Conservation (phyloP, 2,113 vertebrate genomes). For the Arvicanthis niloticus region DNA sequence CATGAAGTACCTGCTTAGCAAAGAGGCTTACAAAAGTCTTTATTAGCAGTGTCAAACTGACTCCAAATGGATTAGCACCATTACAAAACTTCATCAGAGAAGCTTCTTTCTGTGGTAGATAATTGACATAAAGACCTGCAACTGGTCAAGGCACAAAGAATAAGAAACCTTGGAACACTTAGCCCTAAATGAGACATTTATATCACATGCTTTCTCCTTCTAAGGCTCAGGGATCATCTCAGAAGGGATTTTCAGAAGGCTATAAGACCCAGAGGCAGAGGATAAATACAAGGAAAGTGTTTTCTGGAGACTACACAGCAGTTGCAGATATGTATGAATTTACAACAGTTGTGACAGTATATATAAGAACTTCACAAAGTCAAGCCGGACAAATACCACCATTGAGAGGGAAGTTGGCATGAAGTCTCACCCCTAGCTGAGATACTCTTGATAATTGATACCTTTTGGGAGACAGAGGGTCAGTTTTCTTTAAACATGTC, state of each 20-base stretch:
- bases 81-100: not conserved
- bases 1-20: too few species aligned
- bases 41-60: not conserved
- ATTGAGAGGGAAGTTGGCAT: not conserved
- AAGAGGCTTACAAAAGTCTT: not conserved
- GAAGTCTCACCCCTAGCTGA: not conserved
- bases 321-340: not conserved
- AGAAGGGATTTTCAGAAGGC: not conserved
- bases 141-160: not conserved
- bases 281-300: not conserved
- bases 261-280: not conserved
- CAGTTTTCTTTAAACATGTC: not conserved
- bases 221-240: not conserved
- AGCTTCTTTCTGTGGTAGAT: not conserved
- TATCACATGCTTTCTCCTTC: too few species aligned
- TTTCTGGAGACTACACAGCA: not conserved
- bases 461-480: not conserved
- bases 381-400: not conserved
- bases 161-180: not conserved
- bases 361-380: not conserved
- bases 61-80: not conserved
- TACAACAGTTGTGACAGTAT: not conserved
- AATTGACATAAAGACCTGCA: not conserved
- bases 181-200: not conserved
- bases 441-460: not conserved